phyloP scores from a whole-genome alignment of 1,140 invertebrate species.

The Bicyclus anynana region DNA sequence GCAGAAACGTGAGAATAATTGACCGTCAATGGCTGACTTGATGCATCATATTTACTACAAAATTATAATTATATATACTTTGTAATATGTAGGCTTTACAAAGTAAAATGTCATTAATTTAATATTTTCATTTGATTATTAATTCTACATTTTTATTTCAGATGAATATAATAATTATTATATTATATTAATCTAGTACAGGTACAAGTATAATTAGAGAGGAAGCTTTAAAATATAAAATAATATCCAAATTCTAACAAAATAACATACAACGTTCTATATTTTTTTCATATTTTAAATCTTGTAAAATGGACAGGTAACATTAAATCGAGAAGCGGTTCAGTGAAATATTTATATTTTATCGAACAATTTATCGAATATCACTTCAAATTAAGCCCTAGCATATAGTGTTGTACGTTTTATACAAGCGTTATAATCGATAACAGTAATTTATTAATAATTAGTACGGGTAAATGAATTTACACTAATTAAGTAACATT shows the following conservation, averaged over 20 bases:
- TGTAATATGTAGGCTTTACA: neutral
- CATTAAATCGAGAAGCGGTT: constrained; percentile 17
- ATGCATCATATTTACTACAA: no score
- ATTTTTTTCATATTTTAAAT: neutral
- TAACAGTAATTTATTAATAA: no score
- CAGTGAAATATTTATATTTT: constrained; percentile 9
- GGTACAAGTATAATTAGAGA: constrained; percentile 11
- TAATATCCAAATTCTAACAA: constrained; percentile 8
- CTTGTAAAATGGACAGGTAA: constrained; percentile 20
- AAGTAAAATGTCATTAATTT: neutral
- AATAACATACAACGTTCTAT: constrained; percentile 9
- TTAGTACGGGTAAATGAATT: no score
- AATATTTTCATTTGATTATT: neutral
- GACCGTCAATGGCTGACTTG: no score
- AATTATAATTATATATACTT: no score
- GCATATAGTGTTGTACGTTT: no score
- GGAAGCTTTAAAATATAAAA: constrained; percentile 14
- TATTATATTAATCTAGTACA: constrained; percentile 12
- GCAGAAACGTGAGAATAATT: no score
- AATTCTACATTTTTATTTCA: neutral
- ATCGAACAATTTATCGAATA: neutral
- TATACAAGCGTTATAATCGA: no score
- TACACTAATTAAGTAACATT: no score
- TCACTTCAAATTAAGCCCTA: neutral
- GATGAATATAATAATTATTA: neutral